Conservation (phyloP, 2,113 vertebrate genomes). For the Xiphias gladius region DNA sequence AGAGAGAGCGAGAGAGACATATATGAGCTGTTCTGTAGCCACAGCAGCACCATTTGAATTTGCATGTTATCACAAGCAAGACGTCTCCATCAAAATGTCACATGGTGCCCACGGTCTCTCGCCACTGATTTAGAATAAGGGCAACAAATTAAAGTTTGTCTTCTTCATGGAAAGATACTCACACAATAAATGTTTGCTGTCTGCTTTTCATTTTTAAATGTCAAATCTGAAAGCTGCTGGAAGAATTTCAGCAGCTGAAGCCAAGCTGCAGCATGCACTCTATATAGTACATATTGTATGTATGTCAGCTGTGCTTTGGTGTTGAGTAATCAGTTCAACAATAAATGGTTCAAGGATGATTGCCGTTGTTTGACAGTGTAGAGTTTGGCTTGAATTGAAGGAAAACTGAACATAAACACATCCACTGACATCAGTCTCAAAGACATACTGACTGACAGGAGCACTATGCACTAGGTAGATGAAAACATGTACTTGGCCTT, state of each 20-base stretch:
- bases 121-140: conserved; percentile 67
- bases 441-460: neutral
- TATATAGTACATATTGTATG: neutral
- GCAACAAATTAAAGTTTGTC: conserved; percentile 67
- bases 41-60: conserved; percentile 70
- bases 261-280: neutral
- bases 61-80: conserved; percentile 77
- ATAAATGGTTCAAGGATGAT: neutral
- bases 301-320: neutral
- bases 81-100: conserved; percentile 82
- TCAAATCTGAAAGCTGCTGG: conserved; percentile 44
- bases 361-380: neutral
- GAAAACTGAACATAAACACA: neutral
- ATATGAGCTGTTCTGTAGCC: conserved; percentile 56
- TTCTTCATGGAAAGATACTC: conserved; percentile 49
- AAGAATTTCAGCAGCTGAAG: conserved; percentile 6
- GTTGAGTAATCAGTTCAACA: neutral
- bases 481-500: neutral
- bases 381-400: neutral
- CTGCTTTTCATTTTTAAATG: conserved; percentile 58
- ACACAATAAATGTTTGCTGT: conserved; percentile 38
- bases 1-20: conserved; percentile 41
- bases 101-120: conserved; percentile 57
- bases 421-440: neutral
- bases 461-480: neutral